Conservation (phyloP, 2,888 invertebrate species). For the Drosophila infuscata region DNA sequence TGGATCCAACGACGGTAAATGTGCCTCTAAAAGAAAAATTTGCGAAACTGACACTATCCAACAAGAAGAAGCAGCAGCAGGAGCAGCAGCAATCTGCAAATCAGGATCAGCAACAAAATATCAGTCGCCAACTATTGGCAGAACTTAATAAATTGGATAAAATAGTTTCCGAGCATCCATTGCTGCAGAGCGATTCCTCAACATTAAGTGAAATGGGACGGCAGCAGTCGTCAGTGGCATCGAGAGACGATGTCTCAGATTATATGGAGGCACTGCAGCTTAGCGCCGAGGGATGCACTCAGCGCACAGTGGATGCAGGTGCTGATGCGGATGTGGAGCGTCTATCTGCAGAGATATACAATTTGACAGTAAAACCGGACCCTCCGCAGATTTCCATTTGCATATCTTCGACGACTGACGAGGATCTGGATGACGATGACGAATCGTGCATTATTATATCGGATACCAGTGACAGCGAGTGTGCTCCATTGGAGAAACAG, state of each 20-base stretch:
- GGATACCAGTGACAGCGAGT: slow-evolving; percentile 52
- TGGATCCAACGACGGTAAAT: slow-evolving; percentile 82
- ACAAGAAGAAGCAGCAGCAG: slow-evolving; percentile 43
- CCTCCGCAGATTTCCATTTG: slow-evolving; percentile 47
- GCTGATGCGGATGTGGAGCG: slow-evolving; percentile 45
- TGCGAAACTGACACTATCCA: slow-evolving; percentile 83
- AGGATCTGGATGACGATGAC: slow-evolving; percentile 20
- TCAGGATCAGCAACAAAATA: slow-evolving; percentile 26
- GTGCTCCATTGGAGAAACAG: slow-evolving; percentile 15
- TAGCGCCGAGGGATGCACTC: slow-evolving; percentile 63
- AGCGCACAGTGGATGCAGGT: slow-evolving; percentile 19
- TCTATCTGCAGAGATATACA: slow-evolving; percentile 68
- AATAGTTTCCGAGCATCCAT: slow-evolving; percentile 44
- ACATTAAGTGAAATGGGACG: slow-evolving; percentile 7
- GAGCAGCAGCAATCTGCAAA: slow-evolving; percentile 12
- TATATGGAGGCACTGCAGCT: slow-evolving; percentile 80
- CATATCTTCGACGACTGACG: slow-evolving; percentile 53
- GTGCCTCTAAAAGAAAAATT: slow-evolving; percentile 81
- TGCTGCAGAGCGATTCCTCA: slow-evolving; percentile 55
- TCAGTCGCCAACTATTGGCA: slow-evolving; percentile 68
- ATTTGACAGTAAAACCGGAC: slow-evolving; percentile 55
- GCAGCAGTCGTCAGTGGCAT: slow-evolving; percentile 9
- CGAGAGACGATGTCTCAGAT: slow-evolving; percentile 42
- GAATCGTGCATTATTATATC: slow-evolving; percentile 68
- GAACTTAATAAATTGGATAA: slow-evolving; percentile 56